These are phyloP conservation scores for Argyresthia goedartella DNA, from an alignment of 2,888 invertebrate genomes.

Conservation along the genomic window DNA sequence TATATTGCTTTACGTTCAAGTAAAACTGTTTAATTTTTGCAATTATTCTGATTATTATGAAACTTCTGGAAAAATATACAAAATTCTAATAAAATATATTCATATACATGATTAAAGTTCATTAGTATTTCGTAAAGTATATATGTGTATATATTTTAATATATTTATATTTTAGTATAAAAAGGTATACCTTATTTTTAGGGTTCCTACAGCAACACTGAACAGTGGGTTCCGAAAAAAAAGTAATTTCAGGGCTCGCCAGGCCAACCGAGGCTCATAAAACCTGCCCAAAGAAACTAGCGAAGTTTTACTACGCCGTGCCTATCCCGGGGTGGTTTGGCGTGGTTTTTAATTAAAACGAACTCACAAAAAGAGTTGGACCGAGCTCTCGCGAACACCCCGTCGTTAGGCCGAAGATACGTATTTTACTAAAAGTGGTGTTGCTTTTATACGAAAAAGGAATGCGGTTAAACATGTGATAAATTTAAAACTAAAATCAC, in stretches of 20 bases:
- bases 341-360: conserved; percentile 42
- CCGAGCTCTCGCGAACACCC: conserved; percentile 23
- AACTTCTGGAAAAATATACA: too few species aligned
- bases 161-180: background rate
- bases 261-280: background rate
- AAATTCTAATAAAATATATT: too few species aligned
- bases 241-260: background rate
- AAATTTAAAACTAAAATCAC: background rate
- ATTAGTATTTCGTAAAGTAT: too few species aligned
- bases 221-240: background rate
- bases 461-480: background rate
- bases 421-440: background rate
- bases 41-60: background rate
- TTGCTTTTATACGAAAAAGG: background rate
- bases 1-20: background rate
- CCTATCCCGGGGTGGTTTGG: background rate
- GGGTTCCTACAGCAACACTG: background rate
- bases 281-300: background rate
- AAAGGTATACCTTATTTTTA: background rate
- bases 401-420: conserved; percentile 29
- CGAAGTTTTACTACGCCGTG: background rate
- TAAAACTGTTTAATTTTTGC: conserved; percentile 1
- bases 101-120: too few species aligned
- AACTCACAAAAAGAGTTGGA: conserved; percentile 37
- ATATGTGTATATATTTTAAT: background rate